A percentile compares a stretch with the other conserved stretches of the same genome.
Conservation (phyloP, 2,888 invertebrate genomes). For the Gisinianus flammeolus region DNA sequence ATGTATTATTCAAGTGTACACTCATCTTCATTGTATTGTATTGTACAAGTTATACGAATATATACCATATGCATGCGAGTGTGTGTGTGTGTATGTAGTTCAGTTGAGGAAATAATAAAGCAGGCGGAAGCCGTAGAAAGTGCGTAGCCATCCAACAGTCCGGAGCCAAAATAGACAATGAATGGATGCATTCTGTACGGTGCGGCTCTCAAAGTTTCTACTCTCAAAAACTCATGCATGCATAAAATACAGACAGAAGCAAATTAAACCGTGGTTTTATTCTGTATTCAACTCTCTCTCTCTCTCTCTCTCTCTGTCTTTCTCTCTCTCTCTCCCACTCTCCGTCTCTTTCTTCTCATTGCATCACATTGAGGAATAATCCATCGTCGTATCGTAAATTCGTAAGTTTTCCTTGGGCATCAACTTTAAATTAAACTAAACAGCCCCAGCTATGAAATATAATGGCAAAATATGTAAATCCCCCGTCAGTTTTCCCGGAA, state of each 20-base stretch:
- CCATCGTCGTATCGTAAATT: neutral
- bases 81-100: neutral
- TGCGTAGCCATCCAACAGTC: neutral
- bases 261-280: constrained; percentile 37
- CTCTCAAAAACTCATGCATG: constrained; percentile 34
- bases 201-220: neutral
- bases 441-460: too few species aligned
- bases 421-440: too few species aligned
- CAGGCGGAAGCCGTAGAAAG: neutral
- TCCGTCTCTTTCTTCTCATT: neutral
- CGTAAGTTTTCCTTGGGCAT: neutral
- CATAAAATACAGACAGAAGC: constrained; percentile 28
- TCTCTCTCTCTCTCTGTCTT: neutral
- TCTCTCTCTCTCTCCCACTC: neutral
- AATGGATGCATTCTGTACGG: neutral
- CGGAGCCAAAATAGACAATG: neutral
- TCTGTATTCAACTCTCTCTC: constrained; percentile 15
- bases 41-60: too few species aligned
- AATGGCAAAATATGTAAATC: neutral
- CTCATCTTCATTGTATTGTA: constrained; percentile 10
- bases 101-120: neutral
- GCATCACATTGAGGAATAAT: too few species aligned
- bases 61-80: too few species aligned
- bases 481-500: neutral
- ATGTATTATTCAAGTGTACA: constrained; percentile 13